Percentiles rank a stretch among this genome's conserved stretches.
Conservation (phyloP, 2,113 vertebrate genomes). For the Thinocorus orbignyianus region DNA sequence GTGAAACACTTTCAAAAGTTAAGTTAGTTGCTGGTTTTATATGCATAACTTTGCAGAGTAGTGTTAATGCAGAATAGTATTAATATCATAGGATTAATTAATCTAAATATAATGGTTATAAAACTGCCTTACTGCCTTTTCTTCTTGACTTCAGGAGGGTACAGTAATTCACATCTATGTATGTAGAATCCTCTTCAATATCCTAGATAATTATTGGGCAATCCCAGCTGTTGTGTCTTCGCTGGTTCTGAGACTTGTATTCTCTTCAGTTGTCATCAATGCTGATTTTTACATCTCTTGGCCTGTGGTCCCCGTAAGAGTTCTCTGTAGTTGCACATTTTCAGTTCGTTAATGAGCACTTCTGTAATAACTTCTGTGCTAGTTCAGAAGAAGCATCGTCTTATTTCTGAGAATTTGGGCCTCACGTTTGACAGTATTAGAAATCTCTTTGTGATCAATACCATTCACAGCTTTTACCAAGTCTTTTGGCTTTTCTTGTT, state of each 20-base stretch:
- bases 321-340: not conserved
- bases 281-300: not conserved
- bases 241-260: not conserved
- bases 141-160: not conserved
- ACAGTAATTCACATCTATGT: not conserved
- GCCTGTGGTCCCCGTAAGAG: not conserved
- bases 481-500: not conserved
- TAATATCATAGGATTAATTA: not conserved
- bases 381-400: not conserved
- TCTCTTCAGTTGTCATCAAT: not conserved
- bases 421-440: not conserved
- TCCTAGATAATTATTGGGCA: not conserved
- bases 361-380: not conserved
- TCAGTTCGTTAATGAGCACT: not conserved
- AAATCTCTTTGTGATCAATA: not conserved
- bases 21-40: not conserved
- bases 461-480: not conserved
- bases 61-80: not conserved
- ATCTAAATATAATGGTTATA: not conserved
- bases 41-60: not conserved
- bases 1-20: not conserved
- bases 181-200: not conserved
- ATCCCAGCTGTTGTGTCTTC: not conserved
- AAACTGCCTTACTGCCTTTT: not conserved
- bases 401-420: not conserved